Percentiles rank a stretch among this genome's conserved stretches.
Evolutionary conservation across 2,797 vertebrate species (phyloP).

Genomic region (Ambastaia sidthimunki): DNA sequence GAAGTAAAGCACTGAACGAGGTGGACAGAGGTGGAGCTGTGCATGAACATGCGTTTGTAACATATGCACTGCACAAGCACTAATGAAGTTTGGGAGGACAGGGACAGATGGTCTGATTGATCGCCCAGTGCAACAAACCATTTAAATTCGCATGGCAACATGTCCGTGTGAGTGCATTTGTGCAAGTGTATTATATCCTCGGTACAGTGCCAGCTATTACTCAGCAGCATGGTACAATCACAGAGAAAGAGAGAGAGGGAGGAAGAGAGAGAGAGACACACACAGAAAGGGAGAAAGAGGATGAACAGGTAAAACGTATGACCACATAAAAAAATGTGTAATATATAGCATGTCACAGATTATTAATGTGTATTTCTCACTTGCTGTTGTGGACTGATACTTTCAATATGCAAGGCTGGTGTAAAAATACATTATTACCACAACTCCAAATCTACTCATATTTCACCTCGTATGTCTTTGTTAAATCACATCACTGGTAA

Average conservation of each 20-base stretch:
- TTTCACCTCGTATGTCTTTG: not conserved
- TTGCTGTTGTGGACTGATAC: too few species aligned
- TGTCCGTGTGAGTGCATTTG: slow-evolving; percentile 30
- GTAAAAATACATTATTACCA: not conserved
- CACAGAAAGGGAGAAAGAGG: not conserved
- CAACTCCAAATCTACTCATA: not conserved
- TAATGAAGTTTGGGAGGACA: slow-evolving; percentile 51
- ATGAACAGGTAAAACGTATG: slow-evolving; percentile 3
- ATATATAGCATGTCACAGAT: not conserved
- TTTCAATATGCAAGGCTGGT: not conserved
- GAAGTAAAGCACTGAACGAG: slow-evolving; percentile 5
- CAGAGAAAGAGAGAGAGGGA: not conserved
- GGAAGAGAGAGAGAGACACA: not conserved
- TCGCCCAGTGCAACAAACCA: slow-evolving; percentile 47
- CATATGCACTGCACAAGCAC: slow-evolving; percentile 47
- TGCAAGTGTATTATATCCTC: slow-evolving; percentile 14
- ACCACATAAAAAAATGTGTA: not conserved
- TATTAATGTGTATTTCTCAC: too few species aligned
- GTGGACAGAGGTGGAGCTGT: slow-evolving; percentile 36
- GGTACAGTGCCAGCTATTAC: slow-evolving; percentile 34
- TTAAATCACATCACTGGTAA: not conserved
- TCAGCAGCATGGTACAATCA: slow-evolving; percentile 13
- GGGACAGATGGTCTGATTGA: slow-evolving; percentile 63
- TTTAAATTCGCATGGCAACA: slow-evolving; percentile 33
- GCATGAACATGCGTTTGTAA: slow-evolving; percentile 37